Conservation (phyloP, 2,888 invertebrate genomes). For the Anarsia innoxiella region DNA sequence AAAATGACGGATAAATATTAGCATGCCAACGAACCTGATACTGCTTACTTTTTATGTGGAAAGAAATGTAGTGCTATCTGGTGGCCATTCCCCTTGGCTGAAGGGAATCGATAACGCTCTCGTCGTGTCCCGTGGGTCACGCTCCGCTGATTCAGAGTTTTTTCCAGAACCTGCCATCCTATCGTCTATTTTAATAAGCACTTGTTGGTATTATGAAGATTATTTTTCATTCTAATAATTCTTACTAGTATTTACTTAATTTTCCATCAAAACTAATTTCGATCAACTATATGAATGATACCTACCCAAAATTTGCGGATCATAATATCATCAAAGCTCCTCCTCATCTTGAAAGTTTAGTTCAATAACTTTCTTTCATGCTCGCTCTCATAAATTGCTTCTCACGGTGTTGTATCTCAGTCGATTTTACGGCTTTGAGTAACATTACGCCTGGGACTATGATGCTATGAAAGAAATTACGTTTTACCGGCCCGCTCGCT, state of each 20-base stretch:
- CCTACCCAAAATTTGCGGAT: background rate
- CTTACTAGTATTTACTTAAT: too few relatives aligned
- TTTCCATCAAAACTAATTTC: too few relatives aligned
- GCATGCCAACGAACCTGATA: too few relatives aligned
- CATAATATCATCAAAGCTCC: constrained; percentile 33
- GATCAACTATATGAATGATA: too few relatives aligned
- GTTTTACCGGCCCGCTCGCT: constrained; percentile 25
- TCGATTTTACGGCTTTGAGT: constrained; percentile 44
- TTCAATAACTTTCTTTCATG: constrained; percentile 47
- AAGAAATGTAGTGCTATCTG: constrained; percentile 10
- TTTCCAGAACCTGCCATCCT: constrained; percentile 25
- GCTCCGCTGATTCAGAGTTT: constrained; percentile 31
- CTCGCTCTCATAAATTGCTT: constrained; percentile 50
- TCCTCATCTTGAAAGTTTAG: constrained; percentile 36
- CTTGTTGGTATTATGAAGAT: constrained; percentile 2
- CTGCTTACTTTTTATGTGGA: background rate
- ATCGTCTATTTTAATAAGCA: constrained; percentile 19
- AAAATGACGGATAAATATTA: too few relatives aligned
- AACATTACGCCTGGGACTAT: constrained; percentile 31
- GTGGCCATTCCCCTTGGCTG: constrained; percentile 31
- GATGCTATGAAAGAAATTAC: constrained; percentile 28
- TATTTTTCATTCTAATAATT: too few relatives aligned
- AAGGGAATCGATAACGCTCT: constrained; percentile 42
- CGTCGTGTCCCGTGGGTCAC: constrained; percentile 46
- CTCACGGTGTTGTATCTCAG: constrained; percentile 35